phyloP scores from a whole-genome alignment of 2,113 vertebrate genomes.

The Corythornis madagascariensis region DNA sequence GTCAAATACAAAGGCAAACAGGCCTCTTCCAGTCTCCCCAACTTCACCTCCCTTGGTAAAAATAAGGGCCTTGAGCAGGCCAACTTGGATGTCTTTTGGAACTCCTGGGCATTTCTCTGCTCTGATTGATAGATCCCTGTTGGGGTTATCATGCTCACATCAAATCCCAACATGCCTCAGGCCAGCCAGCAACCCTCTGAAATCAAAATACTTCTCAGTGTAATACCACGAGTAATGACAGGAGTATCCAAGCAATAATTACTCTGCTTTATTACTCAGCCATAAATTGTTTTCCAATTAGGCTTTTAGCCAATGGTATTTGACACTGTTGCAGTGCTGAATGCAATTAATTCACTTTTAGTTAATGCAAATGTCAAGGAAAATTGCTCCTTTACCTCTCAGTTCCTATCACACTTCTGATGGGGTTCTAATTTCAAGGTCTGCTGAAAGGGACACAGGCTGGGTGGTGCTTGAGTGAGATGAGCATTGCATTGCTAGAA shows the following conservation, averaged over 20 bases:
- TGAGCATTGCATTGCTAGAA: neutral
- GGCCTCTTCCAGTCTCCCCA: neutral
- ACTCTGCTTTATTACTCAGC: neutral
- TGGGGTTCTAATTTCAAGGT: neutral
- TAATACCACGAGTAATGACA: neutral
- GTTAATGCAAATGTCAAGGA: neutral
- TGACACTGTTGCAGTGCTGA: neutral
- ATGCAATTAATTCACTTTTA: neutral
- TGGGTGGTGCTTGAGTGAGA: neutral
- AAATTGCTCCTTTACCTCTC: neutral
- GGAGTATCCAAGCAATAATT: neutral
- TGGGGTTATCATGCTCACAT: neutral
- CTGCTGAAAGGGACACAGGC: neutral
- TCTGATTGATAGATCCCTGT: neutral
- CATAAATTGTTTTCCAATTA: neutral
- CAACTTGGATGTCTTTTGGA: neutral
- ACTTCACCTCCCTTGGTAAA: neutral
- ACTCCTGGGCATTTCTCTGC: conserved; percentile 2
- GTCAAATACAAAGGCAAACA: neutral
- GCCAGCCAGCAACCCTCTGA: neutral
- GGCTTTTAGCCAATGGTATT: neutral
- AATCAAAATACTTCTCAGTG: neutral
- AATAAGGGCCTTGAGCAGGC: neutral
- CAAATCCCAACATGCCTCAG: neutral
- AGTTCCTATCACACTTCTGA: neutral